phyloP scores from a whole-genome alignment of 2,888 invertebrate genomes.

The Galerucella nymphaeae region DNA sequence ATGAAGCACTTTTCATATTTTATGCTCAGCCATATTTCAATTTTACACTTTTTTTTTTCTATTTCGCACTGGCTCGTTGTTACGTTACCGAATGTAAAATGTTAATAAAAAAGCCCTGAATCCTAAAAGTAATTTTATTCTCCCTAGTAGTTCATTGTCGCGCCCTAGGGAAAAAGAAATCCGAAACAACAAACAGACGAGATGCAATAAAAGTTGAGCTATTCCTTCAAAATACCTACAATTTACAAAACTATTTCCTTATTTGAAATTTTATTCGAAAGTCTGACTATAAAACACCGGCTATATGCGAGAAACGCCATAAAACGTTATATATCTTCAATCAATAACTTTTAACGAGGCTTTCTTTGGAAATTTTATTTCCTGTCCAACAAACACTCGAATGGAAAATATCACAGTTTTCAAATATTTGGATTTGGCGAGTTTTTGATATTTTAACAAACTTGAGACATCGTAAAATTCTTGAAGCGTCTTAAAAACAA shows the following conservation, averaged over 20 bases:
- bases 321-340: constrained; percentile 32
- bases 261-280: constrained; percentile 36
- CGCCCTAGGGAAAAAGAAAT: constrained; percentile 2
- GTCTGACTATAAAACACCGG: constrained; percentile 32
- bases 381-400: constrained; percentile 11
- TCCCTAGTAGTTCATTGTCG: constrained; percentile 18
- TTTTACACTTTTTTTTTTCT: constrained; percentile 8
- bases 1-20: constrained; percentile 20
- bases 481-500: no score
- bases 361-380: constrained; percentile 20
- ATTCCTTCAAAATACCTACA: constrained; percentile 34
- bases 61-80: background rate
- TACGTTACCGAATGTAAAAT: constrained; percentile 7
- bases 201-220: constrained; percentile 28
- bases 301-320: constrained; percentile 35
- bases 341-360: constrained; percentile 37
- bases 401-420: constrained; percentile 1
- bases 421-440: constrained; percentile 8
- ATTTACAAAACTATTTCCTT: constrained; percentile 37
- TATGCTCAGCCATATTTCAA: background rate
- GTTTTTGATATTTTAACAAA: background rate
- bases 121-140: constrained; percentile 18
- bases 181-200: constrained; percentile 18
- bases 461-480: background rate
- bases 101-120: constrained; percentile 3